Percentiles rank a stretch among this genome's conserved stretches.
phyloP scores from a whole-genome alignment of 2,888 invertebrate genomes.

The Latrodectus hesperus region DNA sequence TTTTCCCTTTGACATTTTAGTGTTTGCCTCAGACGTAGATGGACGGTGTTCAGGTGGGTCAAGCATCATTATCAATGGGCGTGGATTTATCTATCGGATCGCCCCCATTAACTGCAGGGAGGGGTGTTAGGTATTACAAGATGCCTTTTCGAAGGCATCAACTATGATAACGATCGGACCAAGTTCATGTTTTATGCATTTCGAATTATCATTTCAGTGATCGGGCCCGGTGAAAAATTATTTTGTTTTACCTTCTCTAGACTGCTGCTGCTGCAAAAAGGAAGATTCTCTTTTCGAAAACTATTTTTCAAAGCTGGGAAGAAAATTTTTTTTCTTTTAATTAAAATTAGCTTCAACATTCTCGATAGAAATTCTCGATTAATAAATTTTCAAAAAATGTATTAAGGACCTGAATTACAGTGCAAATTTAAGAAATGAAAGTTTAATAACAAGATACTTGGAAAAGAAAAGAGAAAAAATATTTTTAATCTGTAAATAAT shows the following conservation, averaged over 20 bases:
- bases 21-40: constrained; percentile 47
- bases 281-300: no score
- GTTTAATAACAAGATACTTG: no score
- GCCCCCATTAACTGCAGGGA: constrained; percentile 65
- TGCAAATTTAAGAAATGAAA: no score
- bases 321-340: no score
- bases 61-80: constrained; percentile 67
- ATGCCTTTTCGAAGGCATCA: constrained; percentile 30
- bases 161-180: constrained; percentile 56
- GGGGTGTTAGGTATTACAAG: constrained; percentile 63
- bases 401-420: no score
- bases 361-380: no score
- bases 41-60: constrained; percentile 49
- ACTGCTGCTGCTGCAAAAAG: no score
- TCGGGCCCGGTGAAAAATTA: constrained; percentile 54
- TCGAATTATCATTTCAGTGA: constrained; percentile 62
- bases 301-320: no score
- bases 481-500: no score
- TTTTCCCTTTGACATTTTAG: constrained; percentile 27
- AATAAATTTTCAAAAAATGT: no score
- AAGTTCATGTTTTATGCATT: constrained; percentile 67
- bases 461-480: no score
- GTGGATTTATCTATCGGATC: constrained; percentile 65
- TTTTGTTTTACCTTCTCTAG: constrained; percentile 30
- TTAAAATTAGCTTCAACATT: no score